Percentiles rank a stretch among this genome's conserved stretches.
Evolutionary conservation across 2,888 invertebrate species (phyloP).

Genomic region (Hylaea fasciaria): DNA sequence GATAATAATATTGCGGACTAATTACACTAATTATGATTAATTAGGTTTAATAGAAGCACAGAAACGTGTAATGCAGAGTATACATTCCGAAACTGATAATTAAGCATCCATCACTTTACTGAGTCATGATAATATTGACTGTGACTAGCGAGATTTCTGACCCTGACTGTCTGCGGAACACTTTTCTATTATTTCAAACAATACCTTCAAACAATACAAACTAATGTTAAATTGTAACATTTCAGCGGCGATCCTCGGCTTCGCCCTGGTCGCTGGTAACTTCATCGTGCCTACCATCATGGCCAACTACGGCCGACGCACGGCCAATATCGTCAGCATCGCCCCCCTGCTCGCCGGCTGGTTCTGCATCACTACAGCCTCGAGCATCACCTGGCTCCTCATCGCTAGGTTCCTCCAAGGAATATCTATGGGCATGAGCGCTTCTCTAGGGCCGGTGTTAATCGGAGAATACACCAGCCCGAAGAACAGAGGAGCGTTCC

Average conservation of each 20-base stretch:
- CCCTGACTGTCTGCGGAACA: no score
- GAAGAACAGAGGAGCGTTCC: slow-evolving; percentile 81
- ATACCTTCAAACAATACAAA: no score
- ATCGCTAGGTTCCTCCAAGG: slow-evolving; percentile 63
- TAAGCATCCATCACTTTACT: neutral
- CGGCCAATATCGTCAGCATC: slow-evolving; percentile 74
- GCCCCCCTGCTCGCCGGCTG: slow-evolving; percentile 80
- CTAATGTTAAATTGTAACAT: slow-evolving; percentile 35
- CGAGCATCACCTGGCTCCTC: slow-evolving; percentile 60
- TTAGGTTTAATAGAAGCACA: no score
- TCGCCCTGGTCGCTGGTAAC: slow-evolving; percentile 65
- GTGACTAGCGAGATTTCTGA: no score
- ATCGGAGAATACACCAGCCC: slow-evolving; percentile 81
- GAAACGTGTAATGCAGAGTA: no score
- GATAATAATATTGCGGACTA: no score
- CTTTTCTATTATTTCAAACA: no score
- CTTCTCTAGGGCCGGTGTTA: slow-evolving; percentile 68
- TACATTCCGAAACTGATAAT: neutral
- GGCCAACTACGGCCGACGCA: slow-evolving; percentile 82
- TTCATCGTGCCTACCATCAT: slow-evolving; percentile 71
- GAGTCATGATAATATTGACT: no score
- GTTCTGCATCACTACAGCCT: slow-evolving; percentile 72
- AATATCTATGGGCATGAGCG: slow-evolving; percentile 72
- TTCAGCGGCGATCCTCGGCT: slow-evolving; percentile 67
- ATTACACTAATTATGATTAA: no score